Conservation (phyloP, 2,888 invertebrate genomes). For the Netelia virgata region DNA sequence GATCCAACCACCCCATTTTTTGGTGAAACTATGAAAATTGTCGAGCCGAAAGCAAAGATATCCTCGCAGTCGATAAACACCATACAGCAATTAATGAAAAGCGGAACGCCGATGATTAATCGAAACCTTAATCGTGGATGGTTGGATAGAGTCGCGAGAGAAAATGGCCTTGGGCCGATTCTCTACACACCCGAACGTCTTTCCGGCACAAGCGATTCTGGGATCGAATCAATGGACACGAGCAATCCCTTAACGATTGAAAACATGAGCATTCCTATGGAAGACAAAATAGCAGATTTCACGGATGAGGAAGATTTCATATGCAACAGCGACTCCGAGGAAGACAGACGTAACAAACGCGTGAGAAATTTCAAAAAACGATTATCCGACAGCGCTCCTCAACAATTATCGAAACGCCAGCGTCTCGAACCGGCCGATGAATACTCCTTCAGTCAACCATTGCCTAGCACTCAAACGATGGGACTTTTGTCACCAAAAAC, state of each 20-base stretch:
- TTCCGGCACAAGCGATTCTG: constrained; percentile 80
- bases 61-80: constrained; percentile 77
- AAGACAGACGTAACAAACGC: constrained; percentile 84
- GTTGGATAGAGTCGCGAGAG: constrained; percentile 86
- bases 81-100: constrained; percentile 80
- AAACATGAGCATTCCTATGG: neutral
- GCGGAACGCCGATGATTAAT: constrained; percentile 63
- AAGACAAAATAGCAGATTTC: constrained; percentile 46
- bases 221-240: constrained; percentile 78
- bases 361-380: constrained; percentile 87
- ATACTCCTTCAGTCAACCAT: constrained; percentile 41
- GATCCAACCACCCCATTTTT: constrained; percentile 69
- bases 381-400: constrained; percentile 66
- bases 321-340: constrained; percentile 89
- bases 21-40: constrained; percentile 76
- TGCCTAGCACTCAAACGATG: neutral
- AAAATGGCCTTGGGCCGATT: constrained; percentile 72
- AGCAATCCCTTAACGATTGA: constrained; percentile 71
- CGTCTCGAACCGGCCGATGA: constrained; percentile 45
- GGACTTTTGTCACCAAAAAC: neutral
- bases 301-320: constrained; percentile 90
- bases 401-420: constrained; percentile 46
- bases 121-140: constrained; percentile 87
- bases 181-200: constrained; percentile 66
- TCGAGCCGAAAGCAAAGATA: constrained; percentile 70